A percentile compares a stretch with the other conserved stretches of the same genome.
Conservation (phyloP, 1,140 invertebrate genomes). For the Heliconius melpomene region DNA sequence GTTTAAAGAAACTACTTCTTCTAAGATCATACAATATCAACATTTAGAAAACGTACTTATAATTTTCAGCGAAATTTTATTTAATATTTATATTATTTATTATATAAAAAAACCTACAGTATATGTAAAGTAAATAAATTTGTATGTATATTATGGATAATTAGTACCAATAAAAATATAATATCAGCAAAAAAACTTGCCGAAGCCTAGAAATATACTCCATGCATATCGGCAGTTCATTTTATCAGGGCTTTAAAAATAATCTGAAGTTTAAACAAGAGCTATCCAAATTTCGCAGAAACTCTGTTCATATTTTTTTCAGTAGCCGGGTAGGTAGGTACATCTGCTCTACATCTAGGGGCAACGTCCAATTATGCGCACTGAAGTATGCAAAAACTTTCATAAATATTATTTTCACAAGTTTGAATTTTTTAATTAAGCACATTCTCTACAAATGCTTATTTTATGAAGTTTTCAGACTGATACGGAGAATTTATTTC, state of each 20-base stretch:
- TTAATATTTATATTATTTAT: no score
- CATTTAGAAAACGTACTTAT: no score
- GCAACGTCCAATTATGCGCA: conserved; percentile 32
- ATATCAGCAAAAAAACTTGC: not conserved
- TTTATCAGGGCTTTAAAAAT: not conserved
- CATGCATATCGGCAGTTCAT: not conserved
- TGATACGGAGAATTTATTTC: conserved; percentile 18
- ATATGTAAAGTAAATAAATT: no score
- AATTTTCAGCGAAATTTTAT: no score
- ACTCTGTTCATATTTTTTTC: conserved; percentile 30
- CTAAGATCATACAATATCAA: no score
- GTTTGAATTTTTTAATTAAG: conserved; percentile 33
- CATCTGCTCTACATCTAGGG: conserved; percentile 31
- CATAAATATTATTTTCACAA: conserved; percentile 26
- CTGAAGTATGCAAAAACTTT: conserved; percentile 34
- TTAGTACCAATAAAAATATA: not conserved
- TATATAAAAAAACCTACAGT: no score
- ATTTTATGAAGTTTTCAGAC: conserved; percentile 18
- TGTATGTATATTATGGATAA: not conserved
- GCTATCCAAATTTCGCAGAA: conserved; percentile 20
- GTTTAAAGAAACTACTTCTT: not conserved
- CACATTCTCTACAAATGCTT: conserved; percentile 24
- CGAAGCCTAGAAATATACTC: not conserved
- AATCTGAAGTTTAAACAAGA: conserved; percentile 4
- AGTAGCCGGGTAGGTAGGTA: conserved; percentile 15